A percentile compares a stretch with the other conserved stretches of the same genome.
These are phyloP conservation scores for Scolopax bukidnonensis DNA, from an alignment of 2,797 vertebrate species.

Conservation along the genomic window DNA sequence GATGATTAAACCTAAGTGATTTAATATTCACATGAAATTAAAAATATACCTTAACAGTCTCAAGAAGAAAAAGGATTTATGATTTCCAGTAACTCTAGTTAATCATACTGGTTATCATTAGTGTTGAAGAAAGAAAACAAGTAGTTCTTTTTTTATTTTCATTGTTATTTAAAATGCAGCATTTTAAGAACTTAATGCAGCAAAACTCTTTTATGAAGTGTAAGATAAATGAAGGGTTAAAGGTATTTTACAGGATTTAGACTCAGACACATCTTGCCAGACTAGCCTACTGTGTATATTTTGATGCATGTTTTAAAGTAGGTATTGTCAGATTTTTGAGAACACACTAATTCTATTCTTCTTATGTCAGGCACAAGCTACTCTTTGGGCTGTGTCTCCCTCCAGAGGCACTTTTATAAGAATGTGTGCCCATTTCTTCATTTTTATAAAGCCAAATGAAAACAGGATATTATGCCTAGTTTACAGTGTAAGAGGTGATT, in stretches of 20 bases:
- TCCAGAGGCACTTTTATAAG: slow-evolving; percentile 73
- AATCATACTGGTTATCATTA: background rate
- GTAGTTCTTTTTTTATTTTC: background rate
- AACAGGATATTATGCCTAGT: background rate
- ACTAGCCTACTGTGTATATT: background rate
- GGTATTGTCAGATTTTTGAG: background rate
- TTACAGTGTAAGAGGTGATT: background rate
- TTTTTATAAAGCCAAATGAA: slow-evolving; percentile 25
- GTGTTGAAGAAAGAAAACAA: background rate
- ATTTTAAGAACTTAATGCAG: background rate
- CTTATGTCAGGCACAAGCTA: slow-evolving; percentile 14
- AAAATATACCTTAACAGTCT: background rate
- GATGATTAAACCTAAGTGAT: background rate
- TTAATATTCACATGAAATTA: background rate
- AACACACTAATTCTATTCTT: background rate
- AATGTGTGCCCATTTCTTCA: background rate
- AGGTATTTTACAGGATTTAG: background rate
- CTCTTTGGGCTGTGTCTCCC: slow-evolving; percentile 81
- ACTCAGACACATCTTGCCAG: background rate
- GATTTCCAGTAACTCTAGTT: background rate
- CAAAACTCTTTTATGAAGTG: background rate
- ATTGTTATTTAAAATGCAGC: background rate
- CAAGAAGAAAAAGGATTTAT: background rate
- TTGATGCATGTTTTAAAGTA: background rate
- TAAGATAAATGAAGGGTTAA: slow-evolving; percentile 10